Evolutionary conservation across 2,888 invertebrate species (phyloP).

Genomic region (Leptinotarsa rubiginosa): DNA sequence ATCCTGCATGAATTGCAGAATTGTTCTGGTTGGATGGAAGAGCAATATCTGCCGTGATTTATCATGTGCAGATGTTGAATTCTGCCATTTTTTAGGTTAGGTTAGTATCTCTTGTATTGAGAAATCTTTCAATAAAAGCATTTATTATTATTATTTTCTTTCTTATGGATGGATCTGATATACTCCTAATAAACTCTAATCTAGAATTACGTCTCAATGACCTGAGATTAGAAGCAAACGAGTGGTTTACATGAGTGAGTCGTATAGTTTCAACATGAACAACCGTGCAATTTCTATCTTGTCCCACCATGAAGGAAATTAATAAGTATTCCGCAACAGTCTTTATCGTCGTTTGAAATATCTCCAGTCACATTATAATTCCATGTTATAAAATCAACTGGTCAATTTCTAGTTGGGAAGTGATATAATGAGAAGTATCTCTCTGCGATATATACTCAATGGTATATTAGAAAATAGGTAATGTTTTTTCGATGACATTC

Average conservation of each 20-base stretch:
- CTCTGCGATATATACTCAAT: conserved; percentile 15
- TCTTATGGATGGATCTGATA: too few species aligned
- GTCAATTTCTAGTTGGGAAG: conserved; percentile 17
- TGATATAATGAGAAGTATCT: conserved; percentile 25
- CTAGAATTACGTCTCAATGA: neutral
- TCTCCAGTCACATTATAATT: conserved; percentile 22
- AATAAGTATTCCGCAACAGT: neutral
- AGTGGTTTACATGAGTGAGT: neutral
- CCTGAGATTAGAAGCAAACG: too few species aligned
- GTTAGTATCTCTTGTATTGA: too few species aligned
- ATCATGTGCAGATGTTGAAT: too few species aligned
- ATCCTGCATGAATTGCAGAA: too few species aligned
- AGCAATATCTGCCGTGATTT: too few species aligned
- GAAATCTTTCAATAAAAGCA: too few species aligned
- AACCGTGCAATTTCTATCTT: neutral
- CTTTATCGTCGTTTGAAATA: conserved; percentile 19
- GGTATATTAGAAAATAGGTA: conserved; percentile 18
- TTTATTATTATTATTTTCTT: too few species aligned
- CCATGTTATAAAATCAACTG: conserved; percentile 15
- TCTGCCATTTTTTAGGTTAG: too few species aligned
- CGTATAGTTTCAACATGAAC: neutral
- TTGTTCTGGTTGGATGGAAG: too few species aligned
- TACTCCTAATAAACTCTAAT: neutral
- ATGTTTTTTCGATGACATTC: conserved; percentile 12
- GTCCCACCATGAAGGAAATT: conserved; percentile 4